phyloP scores from a whole-genome alignment of 2,888 invertebrate species.

The Stenodera caucasica region DNA sequence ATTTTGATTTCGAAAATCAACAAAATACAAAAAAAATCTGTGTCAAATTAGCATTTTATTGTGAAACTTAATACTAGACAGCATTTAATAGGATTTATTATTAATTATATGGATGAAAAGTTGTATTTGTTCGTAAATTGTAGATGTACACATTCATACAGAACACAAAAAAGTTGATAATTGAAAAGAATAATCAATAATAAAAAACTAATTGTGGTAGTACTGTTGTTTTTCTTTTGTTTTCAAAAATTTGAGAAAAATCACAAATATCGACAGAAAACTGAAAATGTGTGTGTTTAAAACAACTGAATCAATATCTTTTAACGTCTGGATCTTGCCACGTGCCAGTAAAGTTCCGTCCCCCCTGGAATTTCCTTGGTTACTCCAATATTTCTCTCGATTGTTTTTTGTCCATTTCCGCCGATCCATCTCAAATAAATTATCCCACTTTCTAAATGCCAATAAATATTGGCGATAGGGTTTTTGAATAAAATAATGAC shows the following conservation, averaged over 20 bases:
- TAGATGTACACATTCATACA: constrained; percentile 47
- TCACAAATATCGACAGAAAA: too few species aligned
- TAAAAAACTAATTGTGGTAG: constrained; percentile 2
- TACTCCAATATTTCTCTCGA: too few species aligned
- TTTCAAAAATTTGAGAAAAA: not conserved
- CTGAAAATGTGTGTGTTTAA: too few species aligned
- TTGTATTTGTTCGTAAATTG: constrained; percentile 54
- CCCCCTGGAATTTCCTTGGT: too few species aligned
- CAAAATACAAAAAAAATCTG: constrained; percentile 21
- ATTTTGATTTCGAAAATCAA: constrained; percentile 30
- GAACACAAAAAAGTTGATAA: constrained; percentile 42
- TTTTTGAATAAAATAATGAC: too few species aligned
- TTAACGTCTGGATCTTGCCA: too few species aligned
- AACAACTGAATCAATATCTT: too few species aligned
- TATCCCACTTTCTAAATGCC: too few species aligned
- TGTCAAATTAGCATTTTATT: constrained; percentile 38
- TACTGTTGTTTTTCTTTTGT: not conserved
- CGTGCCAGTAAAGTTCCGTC: too few species aligned
- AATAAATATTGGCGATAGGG: too few species aligned
- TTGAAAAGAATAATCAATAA: not conserved
- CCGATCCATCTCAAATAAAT: too few species aligned
- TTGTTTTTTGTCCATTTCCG: too few species aligned
- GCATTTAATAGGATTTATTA: constrained; percentile 24
- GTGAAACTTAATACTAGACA: constrained; percentile 35
- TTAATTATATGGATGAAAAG: constrained; percentile 48